These are phyloP conservation scores for Criorhina ranunculi DNA, from an alignment of 2,888 invertebrate species.

Conservation along the genomic window DNA sequence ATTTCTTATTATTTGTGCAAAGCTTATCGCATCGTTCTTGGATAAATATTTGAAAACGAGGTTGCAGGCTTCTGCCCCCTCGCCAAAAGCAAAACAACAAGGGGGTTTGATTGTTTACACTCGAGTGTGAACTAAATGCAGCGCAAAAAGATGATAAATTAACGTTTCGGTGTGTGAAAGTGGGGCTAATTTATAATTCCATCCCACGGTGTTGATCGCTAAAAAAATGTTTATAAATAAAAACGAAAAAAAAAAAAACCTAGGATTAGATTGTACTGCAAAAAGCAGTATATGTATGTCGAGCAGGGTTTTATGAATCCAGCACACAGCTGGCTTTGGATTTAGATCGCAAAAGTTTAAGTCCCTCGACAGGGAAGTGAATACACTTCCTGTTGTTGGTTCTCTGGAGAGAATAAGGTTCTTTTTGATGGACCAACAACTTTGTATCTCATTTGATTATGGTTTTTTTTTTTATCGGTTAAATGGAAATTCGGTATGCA, in stretches of 20 bases:
- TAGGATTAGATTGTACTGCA: slow-evolving; percentile 25
- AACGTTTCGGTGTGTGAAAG: not conserved
- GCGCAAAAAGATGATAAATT: slow-evolving; percentile 1
- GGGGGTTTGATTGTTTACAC: slow-evolving; percentile 6
- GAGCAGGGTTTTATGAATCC: not conserved
- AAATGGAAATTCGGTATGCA: slow-evolving; percentile 1
- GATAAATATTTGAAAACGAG: slow-evolving; percentile 23
- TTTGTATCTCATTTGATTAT: slow-evolving; percentile 4
- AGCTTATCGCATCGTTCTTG: slow-evolving; percentile 28
- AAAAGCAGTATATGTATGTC: not conserved
- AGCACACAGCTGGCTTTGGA: not conserved
- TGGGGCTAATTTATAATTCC: slow-evolving; percentile 37
- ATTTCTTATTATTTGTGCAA: slow-evolving; percentile 19
- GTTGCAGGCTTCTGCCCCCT: not conserved
- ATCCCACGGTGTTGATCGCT: slow-evolving; percentile 29
- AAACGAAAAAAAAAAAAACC: slow-evolving; percentile 1
- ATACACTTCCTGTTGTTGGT: not conserved
- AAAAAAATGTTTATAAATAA: slow-evolving; percentile 27
- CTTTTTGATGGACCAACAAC: not conserved
- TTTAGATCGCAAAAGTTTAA: not conserved
- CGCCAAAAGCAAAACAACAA: not conserved
- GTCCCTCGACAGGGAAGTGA: not conserved
- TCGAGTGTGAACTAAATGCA: slow-evolving; percentile 25
- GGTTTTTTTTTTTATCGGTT: not conserved
- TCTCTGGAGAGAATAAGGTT: not conserved